Evolutionary conservation across 2,888 invertebrate species (phyloP), one percentile per base, ranked within the genome.

Genomic region (Eupithecia tripunctaria): DNA sequence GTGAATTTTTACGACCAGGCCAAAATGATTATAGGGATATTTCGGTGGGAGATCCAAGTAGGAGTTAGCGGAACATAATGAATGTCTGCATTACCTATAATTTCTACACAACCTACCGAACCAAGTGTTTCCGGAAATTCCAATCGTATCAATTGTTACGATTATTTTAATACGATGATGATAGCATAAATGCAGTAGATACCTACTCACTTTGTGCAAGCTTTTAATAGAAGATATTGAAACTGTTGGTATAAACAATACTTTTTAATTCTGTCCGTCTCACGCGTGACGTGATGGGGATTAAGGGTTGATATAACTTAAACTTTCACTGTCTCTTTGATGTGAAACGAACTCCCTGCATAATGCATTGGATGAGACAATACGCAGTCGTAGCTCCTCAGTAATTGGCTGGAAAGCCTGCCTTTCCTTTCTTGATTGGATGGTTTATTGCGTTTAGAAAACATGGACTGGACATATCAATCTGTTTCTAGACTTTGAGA

Each of bases 301-400:
- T n/a, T n/a, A n/a, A 14, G 1, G 51, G 21, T 51, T 51, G 21
- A 51, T 51, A 21, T 18, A 21, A 12, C 12, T 12, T 12, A 21
- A 56, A 56, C 56, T 56, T 25, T 56, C 56, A 56, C 56, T 56
- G 25, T 56, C 56, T 5, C 21, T 56, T 25, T 25, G 21, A 21
- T 56, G 43, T 41, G 65, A 65, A 25, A 65, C 21, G 60, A 36
- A 63, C 14, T 63, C 29, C 29, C 68, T 71, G 66, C 69, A 69
- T 72, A 67, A 72, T 72, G 67, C 67, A 74, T 71, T 70, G 69
- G 69, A 72, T 67, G 71, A 63, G 69, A 70, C 74, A 74, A 74
- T 74, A 68, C 67, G 59, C 56, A 47, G 59, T 71, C 68, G 74
- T 74, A 74, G 60, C 67, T 75, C 25, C 47, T 10, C n/a, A 59